phyloP scores from a whole-genome alignment of 2,888 invertebrate genomes.

The Oscheius sp. region DNA sequence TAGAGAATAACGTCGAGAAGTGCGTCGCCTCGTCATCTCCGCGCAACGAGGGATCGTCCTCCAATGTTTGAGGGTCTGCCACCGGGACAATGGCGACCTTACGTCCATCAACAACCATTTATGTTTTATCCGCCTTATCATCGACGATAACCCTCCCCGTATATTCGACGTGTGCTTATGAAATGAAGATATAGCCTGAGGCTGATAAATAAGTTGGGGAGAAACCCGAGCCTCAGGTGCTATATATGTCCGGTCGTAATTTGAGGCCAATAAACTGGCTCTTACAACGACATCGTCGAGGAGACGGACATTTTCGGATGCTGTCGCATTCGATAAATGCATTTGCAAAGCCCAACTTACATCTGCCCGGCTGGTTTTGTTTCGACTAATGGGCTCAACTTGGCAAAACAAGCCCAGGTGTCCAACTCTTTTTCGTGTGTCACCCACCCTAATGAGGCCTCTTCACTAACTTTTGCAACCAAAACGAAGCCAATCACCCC shows the following conservation, averaged over 20 bases:
- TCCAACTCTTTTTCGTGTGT: too few relatives aligned
- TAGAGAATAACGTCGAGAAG: slow-evolving; percentile 27
- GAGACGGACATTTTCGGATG: too few relatives aligned
- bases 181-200: too few relatives aligned
- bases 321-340: too few relatives aligned
- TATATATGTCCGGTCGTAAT: slow-evolving; percentile 13
- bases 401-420: too few relatives aligned
- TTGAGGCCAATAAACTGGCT: slow-evolving; percentile 10
- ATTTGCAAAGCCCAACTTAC: too few relatives aligned
- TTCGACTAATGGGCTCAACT: too few relatives aligned
- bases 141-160: neutral
- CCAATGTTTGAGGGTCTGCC: neutral
- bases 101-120: slow-evolving; percentile 46
- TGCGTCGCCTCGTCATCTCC: slow-evolving; percentile 22
- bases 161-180: slow-evolving; percentile 6
- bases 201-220: neutral
- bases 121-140: slow-evolving; percentile 42
- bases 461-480: neutral
- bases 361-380: too few relatives aligned
- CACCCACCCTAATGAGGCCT: neutral
- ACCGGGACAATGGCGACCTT: slow-evolving; percentile 48
- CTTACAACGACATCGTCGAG: neutral
- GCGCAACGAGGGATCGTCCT: neutral
- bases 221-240: slow-evolving; percentile 18
- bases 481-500: too few relatives aligned